Evolutionary conservation across 2,113 vertebrate genomes (phyloP).

Genomic region (Serinus canaria): DNA sequence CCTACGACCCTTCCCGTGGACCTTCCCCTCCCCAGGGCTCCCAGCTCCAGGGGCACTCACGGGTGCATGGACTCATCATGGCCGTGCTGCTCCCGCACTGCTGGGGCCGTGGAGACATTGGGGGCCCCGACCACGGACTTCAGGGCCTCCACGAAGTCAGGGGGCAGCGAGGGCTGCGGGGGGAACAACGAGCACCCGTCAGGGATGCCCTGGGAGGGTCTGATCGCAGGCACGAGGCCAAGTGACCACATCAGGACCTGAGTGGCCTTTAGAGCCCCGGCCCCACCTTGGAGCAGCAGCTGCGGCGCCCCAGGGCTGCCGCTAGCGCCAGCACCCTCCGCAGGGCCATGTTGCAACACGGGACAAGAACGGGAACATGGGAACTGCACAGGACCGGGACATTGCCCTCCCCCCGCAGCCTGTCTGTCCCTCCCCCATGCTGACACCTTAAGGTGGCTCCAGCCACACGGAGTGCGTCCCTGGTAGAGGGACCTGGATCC

Average conservation of each 20-base stretch:
- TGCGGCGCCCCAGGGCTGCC: neutral
- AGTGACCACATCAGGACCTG: neutral
- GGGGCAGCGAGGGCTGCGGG: slow-evolving; percentile 57
- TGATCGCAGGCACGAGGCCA: neutral
- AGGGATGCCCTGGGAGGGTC: neutral
- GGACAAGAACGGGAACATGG: neutral
- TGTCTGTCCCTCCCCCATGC: neutral
- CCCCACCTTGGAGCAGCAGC: slow-evolving; percentile 3
- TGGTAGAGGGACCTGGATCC: neutral
- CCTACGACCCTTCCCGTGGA: rapidly evolving
- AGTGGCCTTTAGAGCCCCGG: neutral
- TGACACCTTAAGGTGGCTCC: neutral
- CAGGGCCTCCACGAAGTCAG: slow-evolving; percentile 73
- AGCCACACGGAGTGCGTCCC: neutral
- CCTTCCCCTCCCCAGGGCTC: neutral
- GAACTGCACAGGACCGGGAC: neutral
- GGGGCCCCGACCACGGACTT: slow-evolving; percentile 75
- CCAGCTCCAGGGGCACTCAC: slow-evolving; percentile 31
- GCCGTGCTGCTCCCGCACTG: slow-evolving; percentile 85
- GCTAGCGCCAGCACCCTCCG: neutral
- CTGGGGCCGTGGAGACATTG: slow-evolving; percentile 72
- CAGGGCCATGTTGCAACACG: neutral
- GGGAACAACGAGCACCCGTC: neutral
- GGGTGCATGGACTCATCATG: slow-evolving; percentile 84
- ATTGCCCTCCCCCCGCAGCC: neutral